Conservation (phyloP, 2,113 vertebrate species). For the Apistogramma diplotaenia region DNA sequence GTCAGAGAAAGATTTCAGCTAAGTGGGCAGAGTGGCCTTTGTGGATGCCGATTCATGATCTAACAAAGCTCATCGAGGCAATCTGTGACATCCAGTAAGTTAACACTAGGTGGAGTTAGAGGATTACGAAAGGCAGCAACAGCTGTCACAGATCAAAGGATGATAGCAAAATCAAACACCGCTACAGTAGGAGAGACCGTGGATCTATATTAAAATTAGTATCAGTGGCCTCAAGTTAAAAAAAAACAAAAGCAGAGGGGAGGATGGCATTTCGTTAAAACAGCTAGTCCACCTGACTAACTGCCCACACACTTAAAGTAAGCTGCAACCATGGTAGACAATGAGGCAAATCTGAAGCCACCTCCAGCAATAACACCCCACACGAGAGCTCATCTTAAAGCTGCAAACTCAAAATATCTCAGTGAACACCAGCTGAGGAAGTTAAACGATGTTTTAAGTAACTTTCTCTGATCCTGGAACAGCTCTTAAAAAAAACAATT, state of each 20-base stretch:
- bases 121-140: not conserved
- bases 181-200: not conserved
- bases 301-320: not conserved
- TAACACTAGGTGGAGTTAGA: conserved; percentile 5
- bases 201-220: not conserved
- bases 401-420: not conserved
- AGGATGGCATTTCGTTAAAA: not conserved
- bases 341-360: not conserved
- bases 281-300: not conserved
- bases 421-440: not conserved
- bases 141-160: not conserved
- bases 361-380: not conserved
- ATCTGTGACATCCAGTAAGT: not conserved
- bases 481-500: not conserved
- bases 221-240: not conserved
- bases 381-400: not conserved
- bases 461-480: not conserved
- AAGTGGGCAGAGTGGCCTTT: not conserved
- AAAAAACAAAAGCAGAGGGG: not conserved
- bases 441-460: not conserved
- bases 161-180: not conserved
- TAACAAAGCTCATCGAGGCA: not conserved
- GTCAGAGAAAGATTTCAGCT: not conserved
- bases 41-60: not conserved
- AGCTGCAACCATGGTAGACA: not conserved